Evolutionary conservation across 2,113 vertebrate species (phyloP), one percentile per base, ranked within the genome.

Genomic region (Cyrtonyx montezumae): DNA sequence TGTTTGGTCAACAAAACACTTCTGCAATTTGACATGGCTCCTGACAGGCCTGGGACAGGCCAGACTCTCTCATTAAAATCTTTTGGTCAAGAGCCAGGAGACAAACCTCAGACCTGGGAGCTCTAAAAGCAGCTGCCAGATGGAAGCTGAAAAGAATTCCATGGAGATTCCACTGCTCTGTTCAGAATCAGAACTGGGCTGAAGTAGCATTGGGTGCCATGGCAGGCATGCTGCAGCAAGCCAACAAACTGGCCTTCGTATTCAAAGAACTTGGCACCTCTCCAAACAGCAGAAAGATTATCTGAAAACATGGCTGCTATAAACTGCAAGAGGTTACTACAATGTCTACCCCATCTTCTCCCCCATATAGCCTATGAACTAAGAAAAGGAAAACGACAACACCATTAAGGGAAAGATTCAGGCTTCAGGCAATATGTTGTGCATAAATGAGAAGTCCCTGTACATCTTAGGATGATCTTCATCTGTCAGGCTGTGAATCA

Each of bases 201-300:
- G 68, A 69, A 84, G 46, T 2, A 56, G 56, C 0, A 0, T n/a
- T 5, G 67, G 28, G 61, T 86, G 6, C 67, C 26, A 17, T 0
- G 2, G 55, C 13, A 20, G 32, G n/a, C 1, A 1, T 16, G 32
- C 28, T 4, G 4, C 48, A 40, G 42, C n/a, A 13, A 43, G 8
- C 45, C 79, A 71, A 68, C 19, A 67, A n/a, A 22, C 6, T 65
- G 75, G 42, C 22, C 30, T 34, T 58, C 16, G 32, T 14, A 6
- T 28, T 43, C 32, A 66, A 36, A 61, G 56, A 70, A 7, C 40
- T 4, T 0, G 0, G 67, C 56, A 42, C 12, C 18, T 66, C 40
- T 75, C 62, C 62, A 36, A 53, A 73, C 18, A 71, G 59, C n/a
- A 67, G 56, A 51, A 0, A 53, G n/a, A 51, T 61, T 46, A 56